Conservation (phyloP, 2,888 invertebrate genomes). For the Spisula solida region DNA sequence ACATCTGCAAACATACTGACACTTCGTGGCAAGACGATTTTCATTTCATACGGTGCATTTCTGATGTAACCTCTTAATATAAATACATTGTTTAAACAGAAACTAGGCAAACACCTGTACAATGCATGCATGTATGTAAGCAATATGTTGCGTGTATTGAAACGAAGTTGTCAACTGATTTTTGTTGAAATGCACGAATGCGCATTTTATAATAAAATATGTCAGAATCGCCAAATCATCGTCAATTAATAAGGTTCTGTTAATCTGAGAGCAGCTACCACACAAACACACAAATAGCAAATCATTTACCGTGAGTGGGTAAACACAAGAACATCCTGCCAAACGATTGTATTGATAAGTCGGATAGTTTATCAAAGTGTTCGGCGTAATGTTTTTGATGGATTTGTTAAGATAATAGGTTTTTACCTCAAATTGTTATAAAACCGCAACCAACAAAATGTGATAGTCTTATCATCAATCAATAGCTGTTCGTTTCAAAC, state of each 20-base stretch:
- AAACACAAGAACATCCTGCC: neutral
- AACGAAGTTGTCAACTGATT: neutral
- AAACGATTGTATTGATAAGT: neutral
- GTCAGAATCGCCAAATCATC: neutral
- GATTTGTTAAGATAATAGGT: neutral
- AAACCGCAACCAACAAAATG: neutral
- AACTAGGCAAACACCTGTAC: neutral
- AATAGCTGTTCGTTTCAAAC: slow-evolving; percentile 8
- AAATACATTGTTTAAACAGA: slow-evolving; percentile 11
- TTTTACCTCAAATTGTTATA: slow-evolving; percentile 19
- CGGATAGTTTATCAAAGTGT: neutral
- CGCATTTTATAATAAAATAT: neutral
- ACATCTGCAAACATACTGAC: neutral
- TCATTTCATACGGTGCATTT: neutral
- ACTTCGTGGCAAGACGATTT: neutral
- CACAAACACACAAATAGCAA: neutral
- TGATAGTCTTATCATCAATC: neutral
- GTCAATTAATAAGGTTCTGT: neutral
- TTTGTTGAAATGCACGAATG: neutral
- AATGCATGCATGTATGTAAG: neutral
- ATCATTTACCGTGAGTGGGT: neutral
- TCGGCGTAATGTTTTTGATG: slow-evolving; percentile 5
- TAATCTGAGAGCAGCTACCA: neutral
- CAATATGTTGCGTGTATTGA: neutral
- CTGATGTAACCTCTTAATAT: neutral